These are phyloP conservation scores for Phrynocephalus forsythii DNA, from an alignment of 2,797 vertebrate genomes.

Conservation along the genomic window DNA sequence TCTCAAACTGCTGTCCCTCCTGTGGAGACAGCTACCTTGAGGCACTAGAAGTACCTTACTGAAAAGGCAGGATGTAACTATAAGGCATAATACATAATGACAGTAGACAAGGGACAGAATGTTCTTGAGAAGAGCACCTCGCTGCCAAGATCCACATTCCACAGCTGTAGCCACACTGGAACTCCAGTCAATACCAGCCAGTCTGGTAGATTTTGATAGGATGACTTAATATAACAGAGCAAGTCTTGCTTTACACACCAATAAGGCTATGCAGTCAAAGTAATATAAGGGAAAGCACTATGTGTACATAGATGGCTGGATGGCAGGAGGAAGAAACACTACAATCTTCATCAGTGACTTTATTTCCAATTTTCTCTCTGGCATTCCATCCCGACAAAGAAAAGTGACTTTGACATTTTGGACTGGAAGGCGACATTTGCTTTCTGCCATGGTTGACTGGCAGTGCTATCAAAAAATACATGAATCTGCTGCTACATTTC, in stretches of 20 bases:
- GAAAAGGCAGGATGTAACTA: no score
- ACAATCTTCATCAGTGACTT: slow-evolving; percentile 33
- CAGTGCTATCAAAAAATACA: background rate
- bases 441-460: slow-evolving; percentile 47
- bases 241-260: slow-evolving; percentile 20
- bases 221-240: accelerated
- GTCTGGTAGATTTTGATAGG: background rate
- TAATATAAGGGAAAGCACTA: background rate
- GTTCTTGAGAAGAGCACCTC: no score
- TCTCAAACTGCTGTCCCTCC: no score
- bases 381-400: slow-evolving; percentile 56
- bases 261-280: slow-evolving; percentile 28
- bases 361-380: slow-evolving; percentile 55
- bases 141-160: no score
- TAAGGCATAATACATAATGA: no score
- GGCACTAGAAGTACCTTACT: no score
- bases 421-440: slow-evolving; percentile 37
- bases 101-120: no score
- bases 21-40: no score
- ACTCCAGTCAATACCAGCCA: no score
- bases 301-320: background rate
- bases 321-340: slow-evolving; percentile 41
- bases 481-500: slow-evolving; percentile 15
- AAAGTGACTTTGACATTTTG: slow-evolving; percentile 66
- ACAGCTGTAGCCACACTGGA: no score